phyloP scores from a whole-genome alignment of 2,113 vertebrate genomes.

The Lophochroa leadbeateri region DNA sequence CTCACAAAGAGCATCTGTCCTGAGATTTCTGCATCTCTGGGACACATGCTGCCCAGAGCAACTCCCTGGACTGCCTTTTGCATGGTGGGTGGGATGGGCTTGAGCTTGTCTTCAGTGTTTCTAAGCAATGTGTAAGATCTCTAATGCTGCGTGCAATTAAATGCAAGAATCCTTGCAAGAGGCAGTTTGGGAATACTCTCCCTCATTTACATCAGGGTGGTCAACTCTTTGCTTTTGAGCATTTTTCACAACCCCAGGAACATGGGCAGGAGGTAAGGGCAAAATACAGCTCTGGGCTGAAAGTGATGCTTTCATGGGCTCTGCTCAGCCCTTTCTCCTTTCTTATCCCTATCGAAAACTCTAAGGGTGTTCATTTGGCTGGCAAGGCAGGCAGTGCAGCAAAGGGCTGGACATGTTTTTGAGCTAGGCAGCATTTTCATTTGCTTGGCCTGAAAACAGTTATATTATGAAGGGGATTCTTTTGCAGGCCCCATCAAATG shows the following conservation, averaged over 20 bases:
- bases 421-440: background rate
- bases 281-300: background rate
- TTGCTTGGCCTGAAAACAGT: background rate
- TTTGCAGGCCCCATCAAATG: background rate
- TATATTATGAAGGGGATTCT: background rate
- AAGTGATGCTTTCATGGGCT: background rate
- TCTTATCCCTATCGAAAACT: background rate
- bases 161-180: background rate
- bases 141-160: background rate
- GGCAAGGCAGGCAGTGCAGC: background rate
- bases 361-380: background rate
- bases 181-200: background rate
- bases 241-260: background rate
- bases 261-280: background rate
- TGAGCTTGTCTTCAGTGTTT: background rate
- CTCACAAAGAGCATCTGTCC: background rate
- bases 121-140: background rate
- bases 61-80: background rate
- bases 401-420: background rate
- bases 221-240: background rate
- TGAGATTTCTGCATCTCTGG: background rate
- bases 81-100: background rate
- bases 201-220: background rate
- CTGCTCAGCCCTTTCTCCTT: background rate
- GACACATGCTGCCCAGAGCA: background rate